Evolutionary conservation across 2,888 invertebrate species (phyloP).

Genomic region (Troglohyphantes excavatus): DNA sequence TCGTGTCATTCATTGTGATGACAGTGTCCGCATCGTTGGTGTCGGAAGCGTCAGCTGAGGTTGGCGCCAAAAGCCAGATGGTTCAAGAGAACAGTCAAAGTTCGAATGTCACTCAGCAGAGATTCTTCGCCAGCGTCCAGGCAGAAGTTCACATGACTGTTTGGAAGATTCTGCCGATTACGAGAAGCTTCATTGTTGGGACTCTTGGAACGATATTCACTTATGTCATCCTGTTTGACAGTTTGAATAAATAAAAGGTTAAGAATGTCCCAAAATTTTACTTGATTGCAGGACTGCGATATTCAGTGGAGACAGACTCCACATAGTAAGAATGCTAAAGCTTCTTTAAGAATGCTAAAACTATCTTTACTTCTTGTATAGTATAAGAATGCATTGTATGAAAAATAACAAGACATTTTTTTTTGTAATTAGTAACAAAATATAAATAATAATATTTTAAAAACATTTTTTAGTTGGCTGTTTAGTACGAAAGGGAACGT

Average conservation of each 20-base stretch:
- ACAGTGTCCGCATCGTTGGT: not conserved
- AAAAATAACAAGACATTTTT: no score
- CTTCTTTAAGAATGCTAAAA: no score
- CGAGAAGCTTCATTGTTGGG: constrained; percentile 8
- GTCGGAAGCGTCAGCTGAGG: constrained; percentile 6
- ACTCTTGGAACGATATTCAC: not conserved
- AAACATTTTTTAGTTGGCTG: no score
- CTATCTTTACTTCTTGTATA: no score
- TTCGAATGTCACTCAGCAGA: not conserved
- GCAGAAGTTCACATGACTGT: not conserved
- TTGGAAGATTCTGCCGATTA: constrained; percentile 16
- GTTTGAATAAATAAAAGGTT: not conserved
- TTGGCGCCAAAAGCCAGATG: not conserved
- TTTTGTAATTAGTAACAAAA: no score
- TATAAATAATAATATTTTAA: no score
- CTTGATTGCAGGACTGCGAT: no score
- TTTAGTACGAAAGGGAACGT: no score
- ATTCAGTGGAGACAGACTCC: no score
- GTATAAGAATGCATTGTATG: no score
- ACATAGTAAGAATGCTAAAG: no score
- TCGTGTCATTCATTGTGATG: not conserved
- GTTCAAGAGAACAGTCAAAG: not conserved
- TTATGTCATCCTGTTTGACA: constrained; percentile 9
- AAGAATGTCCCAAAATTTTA: no score
- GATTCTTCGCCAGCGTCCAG: not conserved